A percentile compares a stretch with the other conserved stretches of the same genome.
Conservation (phyloP, 2,797 vertebrate species). For the Rhinophrynus dorsalis region DNA sequence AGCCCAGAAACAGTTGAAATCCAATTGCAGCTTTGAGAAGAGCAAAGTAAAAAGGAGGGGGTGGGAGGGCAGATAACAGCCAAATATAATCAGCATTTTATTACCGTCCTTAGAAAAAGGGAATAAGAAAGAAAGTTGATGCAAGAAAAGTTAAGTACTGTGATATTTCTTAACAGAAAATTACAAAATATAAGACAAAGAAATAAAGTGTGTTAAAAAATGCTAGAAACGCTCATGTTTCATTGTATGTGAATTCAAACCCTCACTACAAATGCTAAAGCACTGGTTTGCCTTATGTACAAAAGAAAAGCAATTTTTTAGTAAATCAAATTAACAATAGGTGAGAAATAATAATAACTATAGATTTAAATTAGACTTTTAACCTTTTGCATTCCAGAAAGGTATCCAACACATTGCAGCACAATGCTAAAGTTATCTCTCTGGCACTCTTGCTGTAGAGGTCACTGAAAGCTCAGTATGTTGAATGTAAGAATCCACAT, state of each 20-base stretch:
- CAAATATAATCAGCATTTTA: conserved; percentile 75
- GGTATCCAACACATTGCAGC: no score
- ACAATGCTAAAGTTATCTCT: no score
- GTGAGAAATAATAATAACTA: no score
- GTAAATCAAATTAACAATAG: no score
- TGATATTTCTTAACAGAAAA: conserved; percentile 78
- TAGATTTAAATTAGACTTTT: no score
- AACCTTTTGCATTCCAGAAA: no score
- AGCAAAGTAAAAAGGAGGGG: conserved; percentile 43
- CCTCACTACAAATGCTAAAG: conserved; percentile 65
- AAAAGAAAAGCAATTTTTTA: no score
- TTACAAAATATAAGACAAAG: conserved; percentile 77
- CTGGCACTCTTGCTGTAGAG: no score
- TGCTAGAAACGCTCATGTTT: conserved; percentile 71
- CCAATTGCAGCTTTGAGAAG: conserved; percentile 58
- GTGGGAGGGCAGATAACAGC: conserved; percentile 67
- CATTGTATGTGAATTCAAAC: conserved; percentile 63
- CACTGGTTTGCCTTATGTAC: no score
- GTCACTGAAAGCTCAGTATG: no score
- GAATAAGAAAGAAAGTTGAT: conserved; percentile 58
- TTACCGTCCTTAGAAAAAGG: conserved; percentile 73
- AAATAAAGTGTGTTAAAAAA: conserved; percentile 68
- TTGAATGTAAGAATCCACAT: no score
- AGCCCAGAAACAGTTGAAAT: conserved; percentile 58
- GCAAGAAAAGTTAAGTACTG: conserved; percentile 76